Percentiles rank a stretch among this genome's conserved stretches.
Conservation (phyloP, 2,888 invertebrate genomes). For the Lepas anatifera region DNA sequence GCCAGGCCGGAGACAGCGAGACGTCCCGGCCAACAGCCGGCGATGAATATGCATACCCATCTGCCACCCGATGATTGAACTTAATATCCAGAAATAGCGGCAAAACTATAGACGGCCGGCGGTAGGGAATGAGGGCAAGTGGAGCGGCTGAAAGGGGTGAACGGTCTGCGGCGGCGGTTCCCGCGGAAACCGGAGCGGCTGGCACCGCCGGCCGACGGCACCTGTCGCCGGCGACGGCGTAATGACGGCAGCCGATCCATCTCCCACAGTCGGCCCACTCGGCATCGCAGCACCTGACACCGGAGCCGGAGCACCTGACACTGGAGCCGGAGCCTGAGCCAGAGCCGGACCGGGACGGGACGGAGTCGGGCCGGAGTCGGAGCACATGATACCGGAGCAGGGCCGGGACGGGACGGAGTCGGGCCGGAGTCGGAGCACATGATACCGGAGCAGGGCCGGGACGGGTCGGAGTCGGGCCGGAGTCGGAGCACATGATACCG, state of each 20-base stretch:
- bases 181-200: not conserved
- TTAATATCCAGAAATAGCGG: slow-evolving; percentile 6
- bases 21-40: not conserved
- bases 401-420: no score
- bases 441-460: no score
- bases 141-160: not conserved
- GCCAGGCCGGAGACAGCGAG: not conserved
- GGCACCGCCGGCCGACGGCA: not conserved
- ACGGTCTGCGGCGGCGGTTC: not conserved
- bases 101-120: not conserved
- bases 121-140: not conserved
- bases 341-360: not conserved
- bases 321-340: not conserved
- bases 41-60: slow-evolving; percentile 7
- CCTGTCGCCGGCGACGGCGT: not conserved
- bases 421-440: no score
- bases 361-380: no score
- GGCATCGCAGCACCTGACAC: no score
- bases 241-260: not conserved
- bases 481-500: no score
- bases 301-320: not conserved
- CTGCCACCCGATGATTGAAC: slow-evolving; percentile 1
- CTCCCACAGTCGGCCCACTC: not conserved
- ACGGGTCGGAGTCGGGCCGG: no score
- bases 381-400: no score